A percentile compares a stretch with the other conserved stretches of the same genome.
Conservation (phyloP, 2,888 invertebrate species). For the Noctua janthina region DNA sequence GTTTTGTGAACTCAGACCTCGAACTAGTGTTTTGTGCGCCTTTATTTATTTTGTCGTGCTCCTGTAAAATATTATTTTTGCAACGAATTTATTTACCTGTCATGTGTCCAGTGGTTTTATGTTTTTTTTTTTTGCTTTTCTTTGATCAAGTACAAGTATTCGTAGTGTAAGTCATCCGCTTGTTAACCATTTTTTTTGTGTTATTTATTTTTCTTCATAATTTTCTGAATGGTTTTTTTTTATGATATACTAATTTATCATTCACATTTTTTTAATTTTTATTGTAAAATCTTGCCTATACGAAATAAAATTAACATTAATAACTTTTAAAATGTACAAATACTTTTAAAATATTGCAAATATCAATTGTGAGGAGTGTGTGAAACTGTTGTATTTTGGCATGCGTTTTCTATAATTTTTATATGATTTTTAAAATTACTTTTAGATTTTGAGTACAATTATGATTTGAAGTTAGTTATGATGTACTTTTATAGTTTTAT, state of each 20-base stretch:
- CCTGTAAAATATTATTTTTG: slow-evolving; percentile 64
- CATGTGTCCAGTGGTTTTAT: slow-evolving; percentile 69
- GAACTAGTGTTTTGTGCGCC: slow-evolving; percentile 73
- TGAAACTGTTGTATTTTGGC: slow-evolving; percentile 75
- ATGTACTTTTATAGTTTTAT: slow-evolving; percentile 64
- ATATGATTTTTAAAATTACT: slow-evolving; percentile 56
- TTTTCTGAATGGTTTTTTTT: slow-evolving; percentile 59
- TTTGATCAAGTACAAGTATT: slow-evolving; percentile 72
- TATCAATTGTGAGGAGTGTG: slow-evolving; percentile 78
- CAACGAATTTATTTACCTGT: slow-evolving; percentile 66
- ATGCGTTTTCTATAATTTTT: slow-evolving; percentile 74
- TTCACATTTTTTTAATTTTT: slow-evolving; percentile 56
- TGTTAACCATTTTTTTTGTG: slow-evolving; percentile 69
- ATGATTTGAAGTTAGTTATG: slow-evolving; percentile 63
- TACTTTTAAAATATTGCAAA: slow-evolving; percentile 67
- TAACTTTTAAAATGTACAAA: slow-evolving; percentile 68
- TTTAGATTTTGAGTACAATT: slow-evolving; percentile 57
- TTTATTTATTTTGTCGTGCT: slow-evolving; percentile 72
- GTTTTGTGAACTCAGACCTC: slow-evolving; percentile 80
- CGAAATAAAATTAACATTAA: slow-evolving; percentile 67
- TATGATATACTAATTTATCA: slow-evolving; percentile 62
- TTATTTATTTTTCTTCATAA: slow-evolving; percentile 69
- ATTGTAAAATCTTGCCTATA: slow-evolving; percentile 73
- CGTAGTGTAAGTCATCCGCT: slow-evolving; percentile 66
- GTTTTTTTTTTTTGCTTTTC: slow-evolving; percentile 63